Evolutionary conservation across 2,888 invertebrate species (phyloP), one percentile per base, ranked within the genome.

Genomic region (Nemapogon koenigi): DNA sequence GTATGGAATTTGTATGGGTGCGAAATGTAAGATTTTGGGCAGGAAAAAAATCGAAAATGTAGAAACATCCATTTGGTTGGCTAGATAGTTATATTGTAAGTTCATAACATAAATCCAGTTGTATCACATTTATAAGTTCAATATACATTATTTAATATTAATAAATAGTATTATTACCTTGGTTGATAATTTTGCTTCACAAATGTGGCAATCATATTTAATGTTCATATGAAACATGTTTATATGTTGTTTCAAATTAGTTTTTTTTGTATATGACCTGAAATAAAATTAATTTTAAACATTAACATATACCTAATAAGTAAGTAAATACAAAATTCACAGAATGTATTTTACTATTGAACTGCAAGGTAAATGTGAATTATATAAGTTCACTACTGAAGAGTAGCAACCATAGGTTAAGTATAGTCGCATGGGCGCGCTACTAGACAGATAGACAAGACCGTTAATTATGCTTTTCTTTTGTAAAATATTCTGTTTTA

Each of bases 171-270:
- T 8, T 14, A 3, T 31, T 59, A 75, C 76, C 67, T 73, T 71
- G 18, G 69, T 61, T 14, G 61, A 60, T 30, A 75, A 45, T 43
- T 59, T 49, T 25, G 61, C 61, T 27, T 53, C 46, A 46, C 76
- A 78, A 2, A 75, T 47, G 7, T 51, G 49, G 47, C 83, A 84
- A 29, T 65, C 55, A 51, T 76, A 80, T 27, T 58, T 79, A 3
- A 68, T 48, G 2, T 73, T 73, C 13, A 73, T 52, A 49, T 86
- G 86, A 22, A 63, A 71, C 2, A 60, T 59, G 39, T 63, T 47
- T 39, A 84, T 65, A 45, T 86, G 86, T 38, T 76, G 69, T 2
- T 64, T 70, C 14, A 86, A 62, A 62, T 84, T 86, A 28, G 67
- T 72, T 45, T 78, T 78, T 42, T 75, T 78, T 3, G 68, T 61